Evolutionary conservation across 2,888 invertebrate species (phyloP), one percentile per base, ranked within the genome.

Genomic region (Drosophila neoperkinsi): DNA sequence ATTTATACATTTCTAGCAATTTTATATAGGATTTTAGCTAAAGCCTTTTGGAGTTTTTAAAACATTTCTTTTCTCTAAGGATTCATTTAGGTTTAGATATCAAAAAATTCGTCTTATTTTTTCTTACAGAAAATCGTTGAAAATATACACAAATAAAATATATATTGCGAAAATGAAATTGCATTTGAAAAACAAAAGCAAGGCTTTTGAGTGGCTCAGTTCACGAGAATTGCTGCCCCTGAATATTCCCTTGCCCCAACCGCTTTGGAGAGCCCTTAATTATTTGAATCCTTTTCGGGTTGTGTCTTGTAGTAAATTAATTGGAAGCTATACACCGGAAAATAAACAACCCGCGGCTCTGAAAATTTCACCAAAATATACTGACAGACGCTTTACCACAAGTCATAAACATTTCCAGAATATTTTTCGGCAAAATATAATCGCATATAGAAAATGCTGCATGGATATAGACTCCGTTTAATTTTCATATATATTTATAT

Each of bases 331-430:
- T 41, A 21, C 43, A 75, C 25, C 10, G 28, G 28, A 71, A 71
- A 71, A 74, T 63, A 66, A 79, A 74, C 63, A 66, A 64, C 71
- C 77, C 62, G 77, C 77, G 71, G 71, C 71, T 31, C 41, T 64
- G 55, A 51, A 61, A 61, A 63, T 63, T 63, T 60, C 52, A 55
- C 53, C 62, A 58, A 77, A 77, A 62, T 53, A 65, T 56, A 56
- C 81, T 79, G 86, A 86, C 84, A 85, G 81, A 56, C 66, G 66
- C 62, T 71, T 80, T 70, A 68, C 86, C 88, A 77, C 73, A 84
- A 79, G 74, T 77, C 83, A 86, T 71, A 83, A 88, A 84, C 84
- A 84, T 75, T 79, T 77, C 33, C 71, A 49, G 30, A 77, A 70
- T 73, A 57, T 46, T 56, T 71, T 56, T 53, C 16, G 25, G 33